These are phyloP conservation scores for Rhinogobius similis DNA, from an alignment of 2,113 vertebrate genomes.

Conservation along the genomic window DNA sequence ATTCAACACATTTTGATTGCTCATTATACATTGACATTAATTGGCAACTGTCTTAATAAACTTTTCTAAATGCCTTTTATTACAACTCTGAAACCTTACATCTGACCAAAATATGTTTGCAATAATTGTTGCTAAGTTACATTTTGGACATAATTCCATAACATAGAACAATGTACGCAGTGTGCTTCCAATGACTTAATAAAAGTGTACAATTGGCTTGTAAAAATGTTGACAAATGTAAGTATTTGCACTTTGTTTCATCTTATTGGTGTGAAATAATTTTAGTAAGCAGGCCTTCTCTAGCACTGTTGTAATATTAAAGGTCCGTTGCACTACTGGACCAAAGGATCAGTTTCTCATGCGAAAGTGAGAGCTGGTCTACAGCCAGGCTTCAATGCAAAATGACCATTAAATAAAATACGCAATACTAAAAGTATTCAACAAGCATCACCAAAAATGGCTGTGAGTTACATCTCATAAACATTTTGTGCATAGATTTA, in stretches of 20 bases:
- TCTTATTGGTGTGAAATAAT: slow-evolving; percentile 9
- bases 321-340: neutral
- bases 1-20: neutral
- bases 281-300: slow-evolving; percentile 8
- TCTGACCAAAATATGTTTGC: neutral
- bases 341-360: neutral
- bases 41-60: slow-evolving; percentile 6
- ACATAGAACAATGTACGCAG: neutral
- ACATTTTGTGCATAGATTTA: neutral
- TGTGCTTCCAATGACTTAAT: neutral
- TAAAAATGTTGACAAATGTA: neutral
- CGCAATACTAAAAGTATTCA: neutral
- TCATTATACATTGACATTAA: neutral
- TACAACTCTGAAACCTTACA: neutral
- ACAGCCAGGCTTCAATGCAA: neutral
- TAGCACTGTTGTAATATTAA: neutral
- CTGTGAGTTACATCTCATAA: neutral
- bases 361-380: neutral
- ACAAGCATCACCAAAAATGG: neutral
- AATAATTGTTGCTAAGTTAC: slow-evolving; percentile 14
- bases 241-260: slow-evolving; percentile 25
- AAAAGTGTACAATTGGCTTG: neutral
- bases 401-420: neutral
- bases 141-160: neutral
- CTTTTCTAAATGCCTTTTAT: slow-evolving; percentile 9